A percentile compares a stretch with the other conserved stretches of the same genome.
Evolutionary conservation across 2,888 invertebrate species (phyloP).

Genomic region (Melinaea marsaeus): DNA sequence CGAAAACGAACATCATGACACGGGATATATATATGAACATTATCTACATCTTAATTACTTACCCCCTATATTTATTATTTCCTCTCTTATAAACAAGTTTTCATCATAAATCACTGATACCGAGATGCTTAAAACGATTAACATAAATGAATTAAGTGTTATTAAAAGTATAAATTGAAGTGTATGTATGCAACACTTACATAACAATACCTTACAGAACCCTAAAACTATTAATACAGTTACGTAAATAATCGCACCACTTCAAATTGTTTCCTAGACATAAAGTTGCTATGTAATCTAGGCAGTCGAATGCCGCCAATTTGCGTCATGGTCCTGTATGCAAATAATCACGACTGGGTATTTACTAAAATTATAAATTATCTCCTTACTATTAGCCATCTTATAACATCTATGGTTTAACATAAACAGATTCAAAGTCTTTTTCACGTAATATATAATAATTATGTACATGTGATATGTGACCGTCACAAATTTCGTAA

Average conservation of each 20-base stretch:
- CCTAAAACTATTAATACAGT: conserved; percentile 14
- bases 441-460: too few relatives aligned
- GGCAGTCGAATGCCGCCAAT: conserved; percentile 27
- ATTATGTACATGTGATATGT: too few relatives aligned
- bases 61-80: too few relatives aligned
- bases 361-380: conserved; percentile 30
- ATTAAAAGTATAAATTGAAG: neutral
- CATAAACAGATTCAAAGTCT: conserved; percentile 7
- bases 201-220: conserved; percentile 9
- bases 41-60: too few relatives aligned
- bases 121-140: neutral
- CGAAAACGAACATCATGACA: too few relatives aligned
- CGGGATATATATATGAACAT: too few relatives aligned
- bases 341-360: conserved; percentile 27
- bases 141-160: neutral
- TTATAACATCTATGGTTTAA: neutral
- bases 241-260: conserved; percentile 32
- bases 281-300: conserved; percentile 31
- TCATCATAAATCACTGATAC: too few relatives aligned
- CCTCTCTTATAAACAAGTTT: too few relatives aligned
- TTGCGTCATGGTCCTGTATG: conserved; percentile 25
- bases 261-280: conserved; percentile 38
- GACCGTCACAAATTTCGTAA: too few relatives aligned
- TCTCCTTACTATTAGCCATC: conserved; percentile 26
- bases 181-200: neutral